A percentile compares a stretch with the other conserved stretches of the same genome.
Evolutionary conservation across 2,113 vertebrate species (phyloP).

Genomic region (Charadrius vociferus): DNA sequence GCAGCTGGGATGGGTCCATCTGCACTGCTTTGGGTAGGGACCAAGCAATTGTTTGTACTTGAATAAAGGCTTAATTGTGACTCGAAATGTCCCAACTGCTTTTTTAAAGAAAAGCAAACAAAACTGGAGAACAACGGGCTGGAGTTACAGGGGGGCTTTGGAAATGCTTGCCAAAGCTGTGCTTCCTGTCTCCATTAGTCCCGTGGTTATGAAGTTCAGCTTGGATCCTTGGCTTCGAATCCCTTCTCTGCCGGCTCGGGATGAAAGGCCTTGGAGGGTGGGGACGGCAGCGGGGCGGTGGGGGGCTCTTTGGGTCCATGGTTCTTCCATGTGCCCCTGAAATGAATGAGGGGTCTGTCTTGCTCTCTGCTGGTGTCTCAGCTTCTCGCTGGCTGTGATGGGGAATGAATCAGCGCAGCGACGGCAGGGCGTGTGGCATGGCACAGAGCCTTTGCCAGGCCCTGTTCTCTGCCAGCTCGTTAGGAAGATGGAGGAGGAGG

Average conservation of each 20-base stretch:
- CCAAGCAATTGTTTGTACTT: slow-evolving; percentile 47
- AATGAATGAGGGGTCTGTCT: background rate
- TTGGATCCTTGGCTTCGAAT: background rate
- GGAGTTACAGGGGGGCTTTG: background rate
- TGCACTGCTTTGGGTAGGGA: slow-evolving; percentile 14
- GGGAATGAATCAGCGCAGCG: rapidly evolving
- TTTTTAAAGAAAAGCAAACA: slow-evolving; percentile 43
- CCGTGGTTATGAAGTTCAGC: background rate
- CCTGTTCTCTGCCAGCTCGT: background rate
- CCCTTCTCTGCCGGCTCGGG: background rate
- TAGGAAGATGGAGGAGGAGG: background rate
- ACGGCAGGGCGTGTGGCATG: background rate
- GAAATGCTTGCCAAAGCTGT: background rate
- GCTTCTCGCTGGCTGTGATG: background rate
- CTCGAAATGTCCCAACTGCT: slow-evolving; percentile 6
- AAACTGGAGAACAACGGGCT: background rate
- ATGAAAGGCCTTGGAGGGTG: background rate
- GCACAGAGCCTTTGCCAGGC: background rate
- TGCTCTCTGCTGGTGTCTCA: background rate
- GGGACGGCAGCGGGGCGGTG: background rate
- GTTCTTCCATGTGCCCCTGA: background rate
- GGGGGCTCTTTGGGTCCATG: background rate
- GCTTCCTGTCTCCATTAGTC: background rate
- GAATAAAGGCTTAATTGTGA: slow-evolving; percentile 60
- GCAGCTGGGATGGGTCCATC: slow-evolving; percentile 2